Percentiles rank a stretch among this genome's conserved stretches.
phyloP scores from a whole-genome alignment of 2,888 invertebrate genomes.

The Drosophila multiciliata region DNA sequence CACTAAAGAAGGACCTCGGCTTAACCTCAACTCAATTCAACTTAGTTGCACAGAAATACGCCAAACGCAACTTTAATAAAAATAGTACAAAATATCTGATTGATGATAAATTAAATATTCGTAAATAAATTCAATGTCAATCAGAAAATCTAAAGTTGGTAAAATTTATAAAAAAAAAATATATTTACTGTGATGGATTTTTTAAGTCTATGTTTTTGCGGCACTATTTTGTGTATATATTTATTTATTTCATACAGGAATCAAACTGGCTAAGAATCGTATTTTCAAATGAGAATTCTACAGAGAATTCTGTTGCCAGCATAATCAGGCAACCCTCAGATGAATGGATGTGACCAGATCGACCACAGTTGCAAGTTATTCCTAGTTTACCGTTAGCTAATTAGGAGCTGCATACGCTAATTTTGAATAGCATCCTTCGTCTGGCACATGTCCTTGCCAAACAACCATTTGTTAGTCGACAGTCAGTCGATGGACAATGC shows the following conservation, averaged over 20 bases:
- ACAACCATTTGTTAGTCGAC: constrained; percentile 26
- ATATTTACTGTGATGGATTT: background rate
- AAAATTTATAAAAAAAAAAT: background rate
- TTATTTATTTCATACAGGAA: background rate
- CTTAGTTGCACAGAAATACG: background rate
- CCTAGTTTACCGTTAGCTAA: constrained; percentile 18
- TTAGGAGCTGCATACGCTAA: constrained; percentile 57
- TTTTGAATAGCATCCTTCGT: constrained; percentile 34
- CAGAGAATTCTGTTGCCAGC: constrained; percentile 1
- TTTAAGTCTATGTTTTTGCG: background rate
- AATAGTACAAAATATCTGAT: background rate
- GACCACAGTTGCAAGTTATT: background rate
- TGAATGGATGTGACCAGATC: background rate
- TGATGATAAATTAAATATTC: background rate
- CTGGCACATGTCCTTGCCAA: constrained; percentile 38
- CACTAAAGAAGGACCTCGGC: constrained; percentile 3
- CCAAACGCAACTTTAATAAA: background rate
- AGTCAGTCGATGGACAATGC: constrained; percentile 28
- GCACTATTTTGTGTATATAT: background rate
- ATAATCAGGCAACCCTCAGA: constrained; percentile 16
- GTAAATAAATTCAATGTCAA: background rate
- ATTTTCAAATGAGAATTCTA: background rate
- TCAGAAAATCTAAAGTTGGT: background rate
- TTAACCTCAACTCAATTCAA: constrained; percentile 8
- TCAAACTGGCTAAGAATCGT: background rate